These are phyloP conservation scores for Bellardia pandia DNA, from an alignment of 2,888 invertebrate genomes.

Conservation along the genomic window DNA sequence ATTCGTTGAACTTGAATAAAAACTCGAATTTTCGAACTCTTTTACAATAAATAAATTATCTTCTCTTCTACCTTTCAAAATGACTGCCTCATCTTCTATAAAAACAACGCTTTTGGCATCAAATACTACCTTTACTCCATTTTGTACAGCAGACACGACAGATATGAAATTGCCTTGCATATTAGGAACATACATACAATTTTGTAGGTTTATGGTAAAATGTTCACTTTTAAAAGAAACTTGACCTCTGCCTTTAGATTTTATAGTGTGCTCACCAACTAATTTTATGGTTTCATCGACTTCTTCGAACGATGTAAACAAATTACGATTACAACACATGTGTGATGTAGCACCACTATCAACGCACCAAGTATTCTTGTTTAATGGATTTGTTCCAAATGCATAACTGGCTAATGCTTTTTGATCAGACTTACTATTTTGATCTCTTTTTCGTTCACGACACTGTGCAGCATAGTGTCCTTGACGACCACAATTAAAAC, in stretches of 20 bases:
- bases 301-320: slow-evolving; percentile 14
- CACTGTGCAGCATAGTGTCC: slow-evolving; percentile 24
- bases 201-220: not conserved
- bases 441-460: not conserved
- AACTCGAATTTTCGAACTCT: not conserved
- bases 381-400: not conserved
- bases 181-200: slow-evolving; percentile 16
- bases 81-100: not conserved
- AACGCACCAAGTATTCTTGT: not conserved
- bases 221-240: not conserved
- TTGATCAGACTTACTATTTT: not conserved
- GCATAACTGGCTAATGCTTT: too few species aligned
- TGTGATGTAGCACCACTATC: slow-evolving; percentile 22
- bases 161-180: slow-evolving; percentile 17
- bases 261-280: slow-evolving; percentile 20
- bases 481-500: slow-evolving; percentile 5
- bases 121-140: not conserved
- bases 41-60: not conserved
- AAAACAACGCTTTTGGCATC: not conserved
- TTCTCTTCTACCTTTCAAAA: not conserved
- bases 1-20: too few species aligned
- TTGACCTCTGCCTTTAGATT: not conserved
- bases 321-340: slow-evolving; percentile 18
- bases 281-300: too few species aligned
- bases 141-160: not conserved